Evolutionary conservation across 2,888 invertebrate genomes (phyloP), one percentile per base, ranked within the genome.

Genomic region (Notodonta ziczac): DNA sequence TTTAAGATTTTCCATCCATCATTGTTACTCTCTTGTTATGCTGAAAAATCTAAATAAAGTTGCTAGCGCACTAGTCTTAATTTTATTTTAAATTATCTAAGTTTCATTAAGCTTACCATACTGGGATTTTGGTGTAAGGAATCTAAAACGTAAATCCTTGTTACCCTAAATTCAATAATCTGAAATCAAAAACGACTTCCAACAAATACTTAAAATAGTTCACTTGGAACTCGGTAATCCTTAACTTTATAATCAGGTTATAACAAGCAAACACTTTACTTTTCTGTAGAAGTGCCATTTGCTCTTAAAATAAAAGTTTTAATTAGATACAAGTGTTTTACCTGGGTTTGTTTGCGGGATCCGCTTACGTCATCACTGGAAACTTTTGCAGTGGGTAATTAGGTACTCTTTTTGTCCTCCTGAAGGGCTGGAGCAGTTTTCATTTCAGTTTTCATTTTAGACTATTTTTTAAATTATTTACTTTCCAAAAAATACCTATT

Each of bases 221-320:
- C 60, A 55, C 42, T 24, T 57, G 42, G 59, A 58, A 54, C 55
- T n/a, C 56, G 13, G 57, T 24, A 65, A 64, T 62, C 44, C 40
- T 48, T 52, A 67, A 67, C 65, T 70, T 64, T 74, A 72, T 71
- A 72, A 58, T 64, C 24, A 79, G 80, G 73, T 80, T 76, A 79
- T 81, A 84, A 85, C 81, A 82, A 84, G 78, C 77, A 77, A 79
- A 78, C 76, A 78, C 76, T 82, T 76, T 72, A 70, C 70, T 76
- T 58, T 76, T 78, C 76, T 73, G 73, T 70, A 70, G 74, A 74
- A 81, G 76, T 80, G 76, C 73, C 78, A 78, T 75, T 79, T 78
- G 73, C 77, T 77, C 77, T 82, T 79, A 67, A 75, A 79, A 78
- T 73, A 76, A 79, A 83, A 84, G 76, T 84, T 84, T 83, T 84